These are phyloP conservation scores for Tribolium castaneum DNA, from an alignment of 1,140 invertebrate species.

Conservation along the genomic window DNA sequence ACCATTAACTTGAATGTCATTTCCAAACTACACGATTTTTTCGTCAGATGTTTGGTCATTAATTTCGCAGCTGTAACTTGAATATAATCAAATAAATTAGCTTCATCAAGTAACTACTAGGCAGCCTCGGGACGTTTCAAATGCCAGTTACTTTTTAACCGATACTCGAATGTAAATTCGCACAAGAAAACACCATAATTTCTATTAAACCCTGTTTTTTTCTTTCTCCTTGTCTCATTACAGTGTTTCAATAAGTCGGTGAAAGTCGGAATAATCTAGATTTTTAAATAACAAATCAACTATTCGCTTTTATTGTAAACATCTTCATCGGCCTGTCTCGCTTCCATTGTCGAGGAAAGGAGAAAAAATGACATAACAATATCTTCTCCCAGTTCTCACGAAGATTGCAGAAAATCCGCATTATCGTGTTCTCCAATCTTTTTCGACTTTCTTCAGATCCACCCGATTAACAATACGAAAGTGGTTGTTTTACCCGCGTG, in stretches of 20 bases:
- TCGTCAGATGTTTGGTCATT: neutral
- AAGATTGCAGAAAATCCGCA: neutral
- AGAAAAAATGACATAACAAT: slow-evolving; percentile 24
- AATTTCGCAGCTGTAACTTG: neutral
- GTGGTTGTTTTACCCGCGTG: slow-evolving; percentile 2
- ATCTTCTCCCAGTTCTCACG: slow-evolving; percentile 11
- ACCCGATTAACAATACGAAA: slow-evolving; percentile 10
- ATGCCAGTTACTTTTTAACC: neutral
- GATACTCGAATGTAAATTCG: neutral
- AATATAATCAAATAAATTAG: neutral
- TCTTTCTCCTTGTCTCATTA: neutral
- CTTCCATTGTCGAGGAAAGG: neutral
- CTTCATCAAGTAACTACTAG: neutral
- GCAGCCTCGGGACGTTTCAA: neutral
- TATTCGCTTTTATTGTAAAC: slow-evolving; percentile 15
- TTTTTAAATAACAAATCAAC: neutral
- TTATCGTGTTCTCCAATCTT: neutral
- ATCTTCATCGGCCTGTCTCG: slow-evolving; percentile 17
- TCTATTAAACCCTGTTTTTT: neutral
- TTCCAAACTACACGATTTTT: slow-evolving; percentile 4
- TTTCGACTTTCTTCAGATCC: slow-evolving; percentile 19
- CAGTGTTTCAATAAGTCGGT: neutral
- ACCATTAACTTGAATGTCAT: neutral
- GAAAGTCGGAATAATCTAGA: neutral
- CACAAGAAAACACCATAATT: neutral